Conservation (phyloP, 2,797 vertebrate species). For the Anabacerthia variegaticeps region DNA sequence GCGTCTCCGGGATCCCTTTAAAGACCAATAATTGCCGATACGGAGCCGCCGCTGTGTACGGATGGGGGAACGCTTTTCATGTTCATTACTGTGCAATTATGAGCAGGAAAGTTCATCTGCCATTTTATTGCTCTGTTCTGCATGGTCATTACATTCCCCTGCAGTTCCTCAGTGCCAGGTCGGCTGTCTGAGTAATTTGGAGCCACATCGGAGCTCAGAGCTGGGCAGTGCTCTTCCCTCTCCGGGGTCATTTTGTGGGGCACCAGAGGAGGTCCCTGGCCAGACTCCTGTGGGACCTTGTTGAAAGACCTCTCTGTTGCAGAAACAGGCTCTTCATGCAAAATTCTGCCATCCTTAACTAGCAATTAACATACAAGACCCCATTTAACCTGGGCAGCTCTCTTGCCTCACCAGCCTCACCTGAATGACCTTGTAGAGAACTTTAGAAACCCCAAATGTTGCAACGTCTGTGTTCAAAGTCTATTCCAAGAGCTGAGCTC, state of each 20-base stretch:
- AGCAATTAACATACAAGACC: neutral
- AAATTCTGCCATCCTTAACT: neutral
- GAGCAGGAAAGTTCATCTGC: neutral
- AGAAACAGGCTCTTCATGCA: neutral
- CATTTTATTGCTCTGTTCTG: neutral
- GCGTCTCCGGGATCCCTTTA: neutral
- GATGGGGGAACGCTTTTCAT: neutral
- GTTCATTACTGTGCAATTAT: neutral
- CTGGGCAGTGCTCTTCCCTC: neutral
- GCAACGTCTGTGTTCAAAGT: neutral
- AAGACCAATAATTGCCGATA: constrained; percentile 3
- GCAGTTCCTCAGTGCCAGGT: neutral
- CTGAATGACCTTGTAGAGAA: neutral
- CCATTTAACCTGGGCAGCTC: neutral
- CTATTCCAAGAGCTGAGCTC: neutral
- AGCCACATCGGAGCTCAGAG: neutral
- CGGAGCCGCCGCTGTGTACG: neutral
- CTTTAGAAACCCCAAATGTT: neutral
- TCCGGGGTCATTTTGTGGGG: neutral
- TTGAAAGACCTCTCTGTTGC: neutral
- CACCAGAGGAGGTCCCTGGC: neutral
- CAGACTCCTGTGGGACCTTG: neutral
- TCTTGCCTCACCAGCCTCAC: neutral
- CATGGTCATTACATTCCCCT: neutral
- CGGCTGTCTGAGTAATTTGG: neutral